A percentile compares a stretch with the other conserved stretches of the same genome.
Conservation (phyloP, 2,797 vertebrate species). For the Podarcis siculus region DNA sequence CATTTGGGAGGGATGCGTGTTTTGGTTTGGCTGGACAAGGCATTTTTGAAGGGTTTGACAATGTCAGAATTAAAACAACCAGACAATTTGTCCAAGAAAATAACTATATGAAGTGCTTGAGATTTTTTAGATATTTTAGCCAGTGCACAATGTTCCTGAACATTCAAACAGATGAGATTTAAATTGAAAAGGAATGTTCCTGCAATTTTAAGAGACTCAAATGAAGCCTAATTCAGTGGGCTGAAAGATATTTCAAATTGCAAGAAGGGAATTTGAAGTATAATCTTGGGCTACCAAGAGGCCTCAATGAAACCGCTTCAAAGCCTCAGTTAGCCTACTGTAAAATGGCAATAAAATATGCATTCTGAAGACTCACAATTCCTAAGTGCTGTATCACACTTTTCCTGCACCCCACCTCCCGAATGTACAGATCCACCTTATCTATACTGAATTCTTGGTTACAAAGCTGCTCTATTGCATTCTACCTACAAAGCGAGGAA, state of each 20-base stretch:
- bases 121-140: slow-evolving; percentile 25
- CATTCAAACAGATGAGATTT: not conserved
- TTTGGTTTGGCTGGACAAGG: slow-evolving; percentile 25
- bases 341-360: not conserved
- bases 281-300: not conserved
- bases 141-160: not conserved
- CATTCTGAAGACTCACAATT: not conserved
- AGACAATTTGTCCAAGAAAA: slow-evolving; percentile 26
- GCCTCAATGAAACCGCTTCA: not conserved
- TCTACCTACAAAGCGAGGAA: not conserved
- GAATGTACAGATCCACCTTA: no score
- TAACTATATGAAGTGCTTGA: not conserved
- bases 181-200: not conserved
- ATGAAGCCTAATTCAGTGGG: not conserved
- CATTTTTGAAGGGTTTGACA: slow-evolving; percentile 14
- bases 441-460: no score
- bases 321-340: not conserved
- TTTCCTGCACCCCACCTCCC: no score
- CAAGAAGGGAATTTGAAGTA: not conserved
- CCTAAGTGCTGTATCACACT: no score
- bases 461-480: not conserved
- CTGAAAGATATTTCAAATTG: not conserved
- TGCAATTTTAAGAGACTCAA: not conserved
- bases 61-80: slow-evolving; percentile 27
- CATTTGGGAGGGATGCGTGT: slow-evolving; percentile 39